Conservation (phyloP, 2,888 invertebrate species). For the Chrysotoxum bicinctum region DNA sequence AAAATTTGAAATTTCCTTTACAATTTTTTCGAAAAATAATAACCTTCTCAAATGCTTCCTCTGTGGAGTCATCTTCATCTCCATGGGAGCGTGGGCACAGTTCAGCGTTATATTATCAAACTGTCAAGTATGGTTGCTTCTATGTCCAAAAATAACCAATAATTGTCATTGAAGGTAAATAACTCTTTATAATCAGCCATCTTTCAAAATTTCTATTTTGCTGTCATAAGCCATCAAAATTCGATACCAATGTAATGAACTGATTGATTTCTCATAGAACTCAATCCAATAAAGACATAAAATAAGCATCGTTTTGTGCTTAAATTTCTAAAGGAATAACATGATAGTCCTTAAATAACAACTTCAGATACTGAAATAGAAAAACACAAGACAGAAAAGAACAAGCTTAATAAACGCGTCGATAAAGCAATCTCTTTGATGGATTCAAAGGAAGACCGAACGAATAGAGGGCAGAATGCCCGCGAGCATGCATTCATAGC, state of each 20-base stretch:
- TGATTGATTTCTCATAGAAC: constrained; percentile 29
- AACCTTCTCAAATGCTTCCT: too few relatives aligned
- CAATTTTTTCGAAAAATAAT: too few relatives aligned
- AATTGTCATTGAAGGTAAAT: too few relatives aligned
- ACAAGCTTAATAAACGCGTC: constrained; percentile 57
- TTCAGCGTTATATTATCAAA: too few relatives aligned
- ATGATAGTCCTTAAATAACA: constrained; percentile 13
- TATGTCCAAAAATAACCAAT: too few relatives aligned
- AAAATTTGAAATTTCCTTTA: too few relatives aligned
- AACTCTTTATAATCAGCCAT: too few relatives aligned
- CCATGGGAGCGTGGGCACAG: too few relatives aligned
- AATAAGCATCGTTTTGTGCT: constrained; percentile 44
- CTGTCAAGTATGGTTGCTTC: too few relatives aligned
- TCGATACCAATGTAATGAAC: neutral
- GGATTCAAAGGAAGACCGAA: constrained; percentile 21
- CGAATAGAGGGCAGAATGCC: constrained; percentile 36
- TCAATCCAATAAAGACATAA: constrained; percentile 36
- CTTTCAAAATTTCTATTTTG: too few relatives aligned
- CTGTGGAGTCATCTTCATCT: too few relatives aligned
- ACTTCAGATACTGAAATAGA: neutral
- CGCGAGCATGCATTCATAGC: constrained; percentile 65
- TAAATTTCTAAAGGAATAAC: constrained; percentile 12
- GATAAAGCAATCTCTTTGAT: constrained; percentile 68
- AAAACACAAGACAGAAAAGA: constrained; percentile 39
- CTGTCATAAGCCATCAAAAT: neutral